A percentile compares a stretch with the other conserved stretches of the same genome.
These are phyloP conservation scores for Eupeodes corollae DNA, from an alignment of 1,140 invertebrate genomes.

Conservation along the genomic window DNA sequence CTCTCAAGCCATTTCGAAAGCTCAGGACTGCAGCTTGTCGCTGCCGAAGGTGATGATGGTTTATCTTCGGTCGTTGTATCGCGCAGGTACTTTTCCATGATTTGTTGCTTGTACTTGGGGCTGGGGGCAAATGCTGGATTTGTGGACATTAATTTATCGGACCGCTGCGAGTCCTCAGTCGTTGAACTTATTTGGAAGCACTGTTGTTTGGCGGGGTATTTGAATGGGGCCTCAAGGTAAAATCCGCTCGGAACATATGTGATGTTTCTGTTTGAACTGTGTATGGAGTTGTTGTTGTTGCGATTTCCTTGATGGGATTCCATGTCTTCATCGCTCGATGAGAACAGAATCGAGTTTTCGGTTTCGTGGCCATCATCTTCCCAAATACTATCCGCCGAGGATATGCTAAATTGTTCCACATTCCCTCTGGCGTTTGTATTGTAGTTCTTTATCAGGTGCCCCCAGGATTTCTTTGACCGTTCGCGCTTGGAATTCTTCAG, in stretches of 20 bases:
- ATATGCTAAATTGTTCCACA: constrained; percentile 62
- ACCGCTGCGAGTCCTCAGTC: background rate
- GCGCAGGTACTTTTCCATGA: constrained; percentile 46
- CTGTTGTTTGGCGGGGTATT: background rate
- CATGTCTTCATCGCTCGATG: constrained; percentile 18
- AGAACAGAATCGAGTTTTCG: constrained; percentile 14
- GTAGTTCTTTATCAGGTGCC: constrained; percentile 57
- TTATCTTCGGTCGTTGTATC: constrained; percentile 27
- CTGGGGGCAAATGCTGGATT: constrained; percentile 4
- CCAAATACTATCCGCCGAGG: constrained; percentile 62
- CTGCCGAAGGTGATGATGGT: background rate
- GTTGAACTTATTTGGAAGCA: constrained; percentile 3
- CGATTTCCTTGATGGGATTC: constrained; percentile 1
- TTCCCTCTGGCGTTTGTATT: constrained; percentile 58
- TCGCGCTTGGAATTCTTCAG: constrained; percentile 56
- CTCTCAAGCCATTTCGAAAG: constrained; percentile 58
- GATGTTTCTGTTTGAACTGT: no score
- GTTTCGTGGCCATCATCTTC: constrained; percentile 42
- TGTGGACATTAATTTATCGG: no score
- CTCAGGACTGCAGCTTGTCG: constrained; percentile 14
- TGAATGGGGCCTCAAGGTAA: no score
- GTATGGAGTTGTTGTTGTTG: background rate
- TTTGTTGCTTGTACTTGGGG: constrained; percentile 43
- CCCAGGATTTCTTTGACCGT: constrained; percentile 53
- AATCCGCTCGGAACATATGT: no score